These are phyloP conservation scores for Arizona elegans DNA, from an alignment of 2,113 vertebrate species.

Conservation along the genomic window DNA sequence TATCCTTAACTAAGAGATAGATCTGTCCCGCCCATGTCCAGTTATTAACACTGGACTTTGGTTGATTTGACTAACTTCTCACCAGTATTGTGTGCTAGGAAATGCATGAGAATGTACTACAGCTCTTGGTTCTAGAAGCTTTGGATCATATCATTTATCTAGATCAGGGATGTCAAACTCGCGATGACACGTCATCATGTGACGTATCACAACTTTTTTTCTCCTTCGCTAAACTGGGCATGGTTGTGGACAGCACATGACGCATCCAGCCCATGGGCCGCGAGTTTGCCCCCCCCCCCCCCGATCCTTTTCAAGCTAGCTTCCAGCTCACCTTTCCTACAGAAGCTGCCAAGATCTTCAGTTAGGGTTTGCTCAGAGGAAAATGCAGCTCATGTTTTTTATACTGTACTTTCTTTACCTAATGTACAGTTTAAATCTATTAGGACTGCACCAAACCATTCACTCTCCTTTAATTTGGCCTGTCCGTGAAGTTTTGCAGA, in stretches of 20 bases:
- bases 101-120: not conserved
- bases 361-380: not conserved
- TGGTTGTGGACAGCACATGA: too few relatives aligned
- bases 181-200: rapidly evolving
- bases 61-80: not conserved
- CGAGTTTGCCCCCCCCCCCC: too few relatives aligned
- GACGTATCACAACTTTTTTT: rapidly evolving
- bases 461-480: not conserved
- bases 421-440: not conserved
- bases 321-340: not conserved
- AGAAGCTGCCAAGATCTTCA: not conserved
- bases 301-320: not conserved
- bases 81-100: not conserved
- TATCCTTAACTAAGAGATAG: not conserved
- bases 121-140: not conserved
- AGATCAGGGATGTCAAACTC: too few relatives aligned
- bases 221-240: too few relatives aligned
- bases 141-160: not conserved
- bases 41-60: not conserved
- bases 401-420: not conserved
- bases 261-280: too few relatives aligned
- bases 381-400: not conserved
- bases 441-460: not conserved
- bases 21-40: not conserved
- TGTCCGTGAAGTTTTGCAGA: not conserved